Base-by-base conservation (phyloP, 1,140 invertebrate species). In the Hycleus cichorii region DNA sequence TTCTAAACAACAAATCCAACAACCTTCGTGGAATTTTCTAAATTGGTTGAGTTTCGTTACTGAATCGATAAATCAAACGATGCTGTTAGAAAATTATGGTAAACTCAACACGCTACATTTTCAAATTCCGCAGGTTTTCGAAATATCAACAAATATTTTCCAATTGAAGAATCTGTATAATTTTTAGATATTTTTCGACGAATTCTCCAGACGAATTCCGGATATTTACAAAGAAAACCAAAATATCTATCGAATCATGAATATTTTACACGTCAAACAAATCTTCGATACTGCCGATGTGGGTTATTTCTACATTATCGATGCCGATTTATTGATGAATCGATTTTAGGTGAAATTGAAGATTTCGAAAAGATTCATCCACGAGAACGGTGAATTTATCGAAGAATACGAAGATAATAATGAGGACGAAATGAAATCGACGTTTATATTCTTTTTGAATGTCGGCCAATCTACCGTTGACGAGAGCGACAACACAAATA, bases 41-140 rank as follows among this genome's bases (percentile, higher is more conserved):
- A 76, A 82, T 52, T 90, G 88, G 88, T 74, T 90, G 3, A 80
- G 81, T 1, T 86, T 83, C 57, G 84, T 89, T 24, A 89, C 87
- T 10, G 88, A 90, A 71, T 75, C 83, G 51, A 87, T 91, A 49
- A 90, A 91, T 74, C 82, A 86, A 69, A 82, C 85, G 3, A 89
- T 91, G 86, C 85, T 89, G 73, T 89, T 83, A 72, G 83, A 87
- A 63, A 86, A 87, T 67, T 77, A 79, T 71, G 87, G 86, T 56
- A 82, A 81, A 72, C 84, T 88, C 5, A 83, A 87, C 27, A 83
- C 86, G 0, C 69, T 89, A 26, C 80, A 87, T 27, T 90, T 88
- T 69, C 83, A 86, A 65, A 82, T 85, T 42, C 86, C 87, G 3
- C 78, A 83, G 58, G 79, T 81, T n/a, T 27, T 7, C 39, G 7